A percentile compares a stretch with the other conserved stretches of the same genome.
These are phyloP conservation scores for Patagioenas fasciata DNA, from an alignment of 2,113 vertebrate species.

Conservation along the genomic window DNA sequence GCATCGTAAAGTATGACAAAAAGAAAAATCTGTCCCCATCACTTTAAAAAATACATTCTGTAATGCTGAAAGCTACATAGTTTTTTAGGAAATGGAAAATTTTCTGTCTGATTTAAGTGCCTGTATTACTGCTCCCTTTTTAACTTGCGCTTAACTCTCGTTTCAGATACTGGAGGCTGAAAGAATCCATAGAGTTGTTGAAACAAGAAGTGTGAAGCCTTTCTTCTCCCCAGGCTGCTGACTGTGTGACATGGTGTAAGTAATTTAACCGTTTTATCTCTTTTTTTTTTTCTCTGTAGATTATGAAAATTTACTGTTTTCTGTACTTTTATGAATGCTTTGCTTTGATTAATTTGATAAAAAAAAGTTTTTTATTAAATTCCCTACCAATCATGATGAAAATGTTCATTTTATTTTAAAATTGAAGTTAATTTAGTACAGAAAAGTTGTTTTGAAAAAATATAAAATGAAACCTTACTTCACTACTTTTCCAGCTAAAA, in stretches of 20 bases:
- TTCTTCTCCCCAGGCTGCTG: neutral
- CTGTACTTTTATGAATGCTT: neutral
- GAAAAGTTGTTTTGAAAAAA: neutral
- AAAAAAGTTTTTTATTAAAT: neutral
- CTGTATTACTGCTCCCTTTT: neutral
- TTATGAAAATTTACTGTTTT: neutral
- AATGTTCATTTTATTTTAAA: neutral
- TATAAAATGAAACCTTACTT: too few relatives aligned
- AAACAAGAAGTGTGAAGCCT: neutral
- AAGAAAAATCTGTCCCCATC: neutral
- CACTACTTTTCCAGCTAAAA: neutral
- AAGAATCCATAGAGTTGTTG: neutral
- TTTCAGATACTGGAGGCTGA: neutral
- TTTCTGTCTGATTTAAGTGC: neutral
- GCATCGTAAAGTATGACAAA: constrained; percentile 3
- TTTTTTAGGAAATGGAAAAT: neutral
- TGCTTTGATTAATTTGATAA: too few relatives aligned
- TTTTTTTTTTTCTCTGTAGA: neutral
- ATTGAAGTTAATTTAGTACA: neutral
- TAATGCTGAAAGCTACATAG: neutral
- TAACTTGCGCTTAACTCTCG: neutral
- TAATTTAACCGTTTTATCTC: neutral
- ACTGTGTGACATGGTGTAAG: neutral
- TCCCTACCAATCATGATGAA: neutral
- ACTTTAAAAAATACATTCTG: neutral